Evolutionary conservation across 2,113 vertebrate species (phyloP).

Genomic region (Urocitellus parryii): DNA sequence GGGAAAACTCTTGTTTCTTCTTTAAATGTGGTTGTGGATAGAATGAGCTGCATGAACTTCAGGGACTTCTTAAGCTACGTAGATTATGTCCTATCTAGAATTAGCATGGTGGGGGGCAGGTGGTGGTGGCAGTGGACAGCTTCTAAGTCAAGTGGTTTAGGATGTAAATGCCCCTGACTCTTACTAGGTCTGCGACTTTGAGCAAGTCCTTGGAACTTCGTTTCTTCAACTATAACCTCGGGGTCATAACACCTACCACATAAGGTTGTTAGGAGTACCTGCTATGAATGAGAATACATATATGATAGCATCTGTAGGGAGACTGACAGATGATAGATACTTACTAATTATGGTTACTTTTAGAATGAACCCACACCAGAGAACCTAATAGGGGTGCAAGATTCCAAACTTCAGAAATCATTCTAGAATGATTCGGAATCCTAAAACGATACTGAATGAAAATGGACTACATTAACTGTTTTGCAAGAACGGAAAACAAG

Average conservation of each 20-base stretch:
- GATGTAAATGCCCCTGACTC: neutral
- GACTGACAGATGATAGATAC: neutral
- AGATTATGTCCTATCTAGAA: neutral
- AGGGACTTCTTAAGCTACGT: neutral
- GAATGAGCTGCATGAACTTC: neutral
- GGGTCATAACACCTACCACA: neutral
- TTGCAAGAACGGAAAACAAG: neutral
- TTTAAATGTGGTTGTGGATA: conserved; percentile 14
- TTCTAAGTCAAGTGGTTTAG: neutral
- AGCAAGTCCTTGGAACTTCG: neutral
- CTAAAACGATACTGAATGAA: neutral
- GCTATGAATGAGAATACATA: neutral
- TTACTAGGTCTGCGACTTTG: neutral
- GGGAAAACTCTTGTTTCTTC: conserved; percentile 32
- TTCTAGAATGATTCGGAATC: neutral
- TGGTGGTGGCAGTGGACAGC: neutral
- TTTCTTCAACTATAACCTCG: neutral
- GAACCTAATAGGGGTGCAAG: neutral
- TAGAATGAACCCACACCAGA: neutral
- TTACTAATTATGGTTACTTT: conserved; percentile 11
- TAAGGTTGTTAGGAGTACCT: neutral
- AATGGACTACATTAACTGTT: conserved; percentile 28
- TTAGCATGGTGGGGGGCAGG: neutral
- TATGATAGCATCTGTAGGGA: neutral
- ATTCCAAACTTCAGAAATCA: conserved; percentile 35